Evolutionary conservation across 35 echinoderm and acorn worm species (phyloP), one percentile per base, ranked within the genome.

Genomic region (Anneissia japonica): DNA sequence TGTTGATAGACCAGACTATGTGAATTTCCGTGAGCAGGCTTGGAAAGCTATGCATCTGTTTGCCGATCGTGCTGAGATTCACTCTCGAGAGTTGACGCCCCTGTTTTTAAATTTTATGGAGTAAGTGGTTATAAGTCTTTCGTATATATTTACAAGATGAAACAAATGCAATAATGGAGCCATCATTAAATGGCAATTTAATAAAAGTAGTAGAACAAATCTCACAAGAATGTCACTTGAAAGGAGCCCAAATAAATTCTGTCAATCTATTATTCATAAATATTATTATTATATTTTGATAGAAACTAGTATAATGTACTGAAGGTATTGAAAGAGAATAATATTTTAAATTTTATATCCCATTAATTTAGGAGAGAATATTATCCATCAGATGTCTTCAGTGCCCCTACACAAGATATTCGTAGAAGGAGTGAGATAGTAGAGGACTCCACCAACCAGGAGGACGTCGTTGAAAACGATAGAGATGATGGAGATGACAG

Each of bases 371-470:
- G 96, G 72, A 91, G 92, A 79, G 96, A 99, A 76, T 99, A 91
- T 38, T 81, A 99, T 39, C 85, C 77, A 41, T 72, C 84, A n/a
- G 92, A 99, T 87, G 86, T 88, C 29, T 79, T 87, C 51, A 82
- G 79, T 46, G 96, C 96, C 28, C 87, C 91, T 29, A 86, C 96
- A 37, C 96, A 99, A 83, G 81, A 99, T 84, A 74, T 99, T 4
- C 41, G 76, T 46, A 84, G 79, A 82, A 90, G 37, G 31, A 73
- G 45, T 32, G 85, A 35, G 19, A 80, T 39, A 17, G 39, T 39
- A 28, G 32, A n/a, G 0, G 86, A 87, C 31, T 36, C 41, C 36
- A 11, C 3, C 16, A 35, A 89, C 87, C 73, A 75, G 36, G 28
- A 72, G 31, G 29, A 23, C 9, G n/a, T 4, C 3, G 32, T 73